phyloP scores from a whole-genome alignment of 2,888 invertebrate genomes.

The Andrena dorsata region DNA sequence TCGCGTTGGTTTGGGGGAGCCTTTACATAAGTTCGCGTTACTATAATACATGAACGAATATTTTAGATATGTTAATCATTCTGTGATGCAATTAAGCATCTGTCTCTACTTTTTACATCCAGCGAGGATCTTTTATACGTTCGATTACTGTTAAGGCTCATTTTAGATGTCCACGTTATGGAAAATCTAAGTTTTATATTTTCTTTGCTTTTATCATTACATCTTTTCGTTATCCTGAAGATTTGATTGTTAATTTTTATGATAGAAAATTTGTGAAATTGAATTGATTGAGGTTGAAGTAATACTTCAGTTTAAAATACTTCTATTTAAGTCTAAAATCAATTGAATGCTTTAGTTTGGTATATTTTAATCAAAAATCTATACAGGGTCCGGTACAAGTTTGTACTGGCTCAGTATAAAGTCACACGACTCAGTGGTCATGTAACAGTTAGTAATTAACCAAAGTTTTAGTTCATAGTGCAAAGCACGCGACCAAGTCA shows the following conservation, averaged over 20 bases:
- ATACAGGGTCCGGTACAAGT: slow-evolving; percentile 1
- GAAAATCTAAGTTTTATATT: background rate
- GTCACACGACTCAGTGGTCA: background rate
- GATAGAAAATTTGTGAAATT: background rate
- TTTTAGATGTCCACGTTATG: background rate
- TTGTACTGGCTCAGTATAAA: background rate
- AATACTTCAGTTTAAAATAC: background rate
- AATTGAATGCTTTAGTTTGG: background rate
- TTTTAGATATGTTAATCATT: slow-evolving; percentile 15
- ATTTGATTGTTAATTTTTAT: too few species aligned
- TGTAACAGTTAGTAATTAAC: slow-evolving; percentile 16
- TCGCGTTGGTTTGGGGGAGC: too few species aligned
- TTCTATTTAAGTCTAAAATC: background rate
- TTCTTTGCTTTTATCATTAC: background rate
- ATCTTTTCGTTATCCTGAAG: too few species aligned
- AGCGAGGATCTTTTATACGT: background rate
- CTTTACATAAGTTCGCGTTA: slow-evolving; percentile 15
- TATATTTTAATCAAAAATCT: background rate
- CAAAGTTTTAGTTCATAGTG: slow-evolving; percentile 29
- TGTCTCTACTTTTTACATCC: slow-evolving; percentile 24
- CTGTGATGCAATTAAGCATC: slow-evolving; percentile 20
- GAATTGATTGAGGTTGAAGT: background rate
- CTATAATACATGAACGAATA: background rate
- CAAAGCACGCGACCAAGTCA: slow-evolving; percentile 64
- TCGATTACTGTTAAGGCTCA: slow-evolving; percentile 1